These are phyloP conservation scores for Theodoxus fluviatilis DNA, from an alignment of 2,888 invertebrate genomes.

Conservation along the genomic window DNA sequence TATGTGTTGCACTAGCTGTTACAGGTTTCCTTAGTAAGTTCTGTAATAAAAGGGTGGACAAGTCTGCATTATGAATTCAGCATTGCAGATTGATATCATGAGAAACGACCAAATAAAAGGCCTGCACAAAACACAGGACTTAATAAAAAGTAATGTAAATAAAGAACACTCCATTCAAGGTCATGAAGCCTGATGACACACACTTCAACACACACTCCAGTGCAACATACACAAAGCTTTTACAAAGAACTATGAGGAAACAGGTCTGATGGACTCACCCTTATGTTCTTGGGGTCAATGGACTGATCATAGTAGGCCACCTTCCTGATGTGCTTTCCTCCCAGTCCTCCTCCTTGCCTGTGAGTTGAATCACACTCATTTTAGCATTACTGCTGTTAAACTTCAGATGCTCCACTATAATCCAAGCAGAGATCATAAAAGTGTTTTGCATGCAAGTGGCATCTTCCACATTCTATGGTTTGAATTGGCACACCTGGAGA, in stretches of 20 bases:
- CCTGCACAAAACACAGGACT: neutral
- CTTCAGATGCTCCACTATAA: neutral
- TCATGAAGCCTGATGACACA: no score
- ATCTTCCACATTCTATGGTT: neutral
- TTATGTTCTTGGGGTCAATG: conserved; percentile 50
- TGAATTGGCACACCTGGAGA: neutral
- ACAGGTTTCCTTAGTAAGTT: no score
- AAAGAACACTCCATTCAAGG: no score
- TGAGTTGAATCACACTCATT: conserved; percentile 18
- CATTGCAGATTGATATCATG: neutral
- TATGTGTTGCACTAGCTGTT: neutral
- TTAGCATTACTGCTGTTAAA: neutral
- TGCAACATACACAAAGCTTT: neutral
- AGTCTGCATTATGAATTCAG: neutral
- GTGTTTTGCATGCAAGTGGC: no score
- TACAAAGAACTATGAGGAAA: neutral
- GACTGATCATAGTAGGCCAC: conserved; percentile 61
- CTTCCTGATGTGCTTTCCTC: conserved; percentile 54
- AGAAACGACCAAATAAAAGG: neutral
- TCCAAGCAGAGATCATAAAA: conserved; percentile 4
- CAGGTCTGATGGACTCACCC: conserved; percentile 35
- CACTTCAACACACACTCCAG: neutral
- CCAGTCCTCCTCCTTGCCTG: conserved; percentile 56
- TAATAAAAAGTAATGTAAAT: no score
- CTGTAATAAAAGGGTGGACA: neutral